Conservation (phyloP, 2,888 invertebrate genomes). For the Tineola bisselliella region DNA sequence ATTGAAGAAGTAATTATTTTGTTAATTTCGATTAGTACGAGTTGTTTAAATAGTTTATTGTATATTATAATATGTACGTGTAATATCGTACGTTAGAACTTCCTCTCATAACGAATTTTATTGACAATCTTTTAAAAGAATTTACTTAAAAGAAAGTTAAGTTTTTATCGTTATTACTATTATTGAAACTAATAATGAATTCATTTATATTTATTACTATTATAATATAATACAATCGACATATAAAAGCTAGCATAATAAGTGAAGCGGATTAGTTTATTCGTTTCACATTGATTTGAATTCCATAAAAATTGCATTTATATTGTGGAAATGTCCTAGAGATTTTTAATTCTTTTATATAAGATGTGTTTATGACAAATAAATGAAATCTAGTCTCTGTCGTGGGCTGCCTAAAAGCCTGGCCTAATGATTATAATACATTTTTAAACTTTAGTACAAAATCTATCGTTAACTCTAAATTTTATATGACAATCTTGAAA, state of each 20-base stretch:
- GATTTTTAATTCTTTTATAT: slow-evolving; percentile 58
- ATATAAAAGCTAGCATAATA: neutral
- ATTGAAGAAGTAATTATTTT: neutral
- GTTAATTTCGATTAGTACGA: slow-evolving; percentile 1
- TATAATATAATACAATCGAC: neutral
- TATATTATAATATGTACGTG: neutral
- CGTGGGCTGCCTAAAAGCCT: neutral
- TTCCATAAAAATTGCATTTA: slow-evolving; percentile 65
- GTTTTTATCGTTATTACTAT: slow-evolving; percentile 1
- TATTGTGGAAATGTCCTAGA: slow-evolving; percentile 30
- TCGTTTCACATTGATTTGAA: slow-evolving; percentile 35
- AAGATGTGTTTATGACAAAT: slow-evolving; percentile 39
- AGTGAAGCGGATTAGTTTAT: neutral
- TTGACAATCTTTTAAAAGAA: slow-evolving; percentile 4
- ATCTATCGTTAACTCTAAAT: no score
- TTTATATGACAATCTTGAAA: no score
- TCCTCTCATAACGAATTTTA: slow-evolving; percentile 12
- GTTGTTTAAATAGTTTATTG: neutral
- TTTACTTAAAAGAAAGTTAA: slow-evolving; percentile 9
- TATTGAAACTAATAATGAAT: neutral
- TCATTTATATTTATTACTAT: neutral
- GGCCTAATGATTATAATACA: neutral
- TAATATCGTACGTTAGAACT: neutral
- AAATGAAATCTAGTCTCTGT: neutral
- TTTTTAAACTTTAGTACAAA: neutral